Evolutionary conservation across 2,888 invertebrate genomes (phyloP).

Genomic region (Rosalia funebris): DNA sequence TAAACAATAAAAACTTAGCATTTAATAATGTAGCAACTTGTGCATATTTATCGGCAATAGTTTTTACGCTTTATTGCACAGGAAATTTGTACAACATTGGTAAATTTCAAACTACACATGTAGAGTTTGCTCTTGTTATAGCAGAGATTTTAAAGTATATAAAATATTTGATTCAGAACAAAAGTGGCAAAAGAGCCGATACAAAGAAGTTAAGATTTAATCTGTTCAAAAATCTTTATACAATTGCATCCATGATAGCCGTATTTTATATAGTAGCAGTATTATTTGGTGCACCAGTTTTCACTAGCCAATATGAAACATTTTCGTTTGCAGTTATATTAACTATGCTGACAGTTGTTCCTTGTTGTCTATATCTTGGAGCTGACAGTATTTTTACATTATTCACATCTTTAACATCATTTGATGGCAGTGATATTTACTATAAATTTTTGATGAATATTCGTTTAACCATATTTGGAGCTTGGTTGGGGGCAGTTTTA

Average conservation of each 20-base stretch:
- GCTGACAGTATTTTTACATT: conserved; percentile 68
- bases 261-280: conserved; percentile 72
- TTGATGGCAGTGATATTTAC: conserved; percentile 66
- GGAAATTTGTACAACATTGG: conserved; percentile 71
- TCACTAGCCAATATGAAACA: conserved; percentile 74
- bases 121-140: conserved; percentile 60
- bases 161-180: conserved; percentile 43
- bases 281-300: conserved; percentile 75
- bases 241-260: conserved; percentile 64
- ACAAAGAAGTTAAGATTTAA: conserved; percentile 36
- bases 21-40: conserved; percentile 66
- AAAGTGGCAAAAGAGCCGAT: conserved; percentile 56
- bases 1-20: conserved; percentile 36
- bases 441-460: conserved; percentile 71
- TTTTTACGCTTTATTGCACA: conserved; percentile 69
- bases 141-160: conserved; percentile 68
- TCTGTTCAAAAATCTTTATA: conserved; percentile 65
- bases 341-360: conserved; percentile 72
- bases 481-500: conserved; percentile 86
- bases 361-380: conserved; percentile 72
- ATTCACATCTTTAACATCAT: conserved; percentile 67
- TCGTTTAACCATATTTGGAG: conserved; percentile 73
- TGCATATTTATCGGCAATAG: conserved; percentile 70
- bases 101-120: conserved; percentile 62
- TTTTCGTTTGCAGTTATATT: conserved; percentile 73